phyloP scores from a whole-genome alignment of 2,888 invertebrate species.

The Drosophila acutilabella region DNA sequence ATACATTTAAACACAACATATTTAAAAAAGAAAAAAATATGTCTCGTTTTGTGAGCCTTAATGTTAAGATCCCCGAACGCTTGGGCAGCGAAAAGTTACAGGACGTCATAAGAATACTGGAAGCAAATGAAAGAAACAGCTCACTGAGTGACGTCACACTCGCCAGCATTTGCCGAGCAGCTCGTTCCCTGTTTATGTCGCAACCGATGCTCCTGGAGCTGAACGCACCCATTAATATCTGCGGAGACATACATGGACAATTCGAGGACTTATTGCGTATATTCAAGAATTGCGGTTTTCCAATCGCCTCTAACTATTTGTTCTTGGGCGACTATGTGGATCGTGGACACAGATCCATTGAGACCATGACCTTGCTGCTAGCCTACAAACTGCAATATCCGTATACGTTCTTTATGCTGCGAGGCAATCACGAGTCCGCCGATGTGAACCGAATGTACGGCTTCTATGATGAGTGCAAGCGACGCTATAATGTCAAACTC shows the following conservation, averaged over 20 bases:
- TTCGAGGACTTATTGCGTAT: slow-evolving; percentile 37
- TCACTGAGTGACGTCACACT: slow-evolving; percentile 3
- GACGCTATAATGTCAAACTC: slow-evolving; percentile 36
- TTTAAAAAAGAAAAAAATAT: slow-evolving; percentile 17
- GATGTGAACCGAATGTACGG: slow-evolving; percentile 38
- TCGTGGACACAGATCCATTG: slow-evolving; percentile 32
- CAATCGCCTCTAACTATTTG: slow-evolving; percentile 24
- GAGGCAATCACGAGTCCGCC: slow-evolving; percentile 40
- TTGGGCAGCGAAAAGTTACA: background rate
- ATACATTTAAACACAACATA: background rate
- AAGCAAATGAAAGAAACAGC: slow-evolving; percentile 2
- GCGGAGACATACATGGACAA: slow-evolving; percentile 46
- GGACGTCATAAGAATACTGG: slow-evolving; percentile 17
- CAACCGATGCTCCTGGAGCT: slow-evolving; percentile 44
- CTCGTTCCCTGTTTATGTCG: slow-evolving; percentile 14
- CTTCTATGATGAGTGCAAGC: slow-evolving; percentile 44
- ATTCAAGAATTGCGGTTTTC: slow-evolving; percentile 28
- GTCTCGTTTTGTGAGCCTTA: slow-evolving; percentile 5
- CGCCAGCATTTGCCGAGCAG: slow-evolving; percentile 9
- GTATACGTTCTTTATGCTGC: slow-evolving; percentile 23
- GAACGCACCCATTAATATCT: slow-evolving; percentile 29
- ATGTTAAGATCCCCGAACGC: background rate
- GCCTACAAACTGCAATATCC: slow-evolving; percentile 40
- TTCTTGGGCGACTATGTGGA: slow-evolving; percentile 49
- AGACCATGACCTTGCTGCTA: slow-evolving; percentile 36